These are phyloP conservation scores for Sycobia sp. DNA, from an alignment of 1,140 invertebrate species.

Conservation along the genomic window DNA sequence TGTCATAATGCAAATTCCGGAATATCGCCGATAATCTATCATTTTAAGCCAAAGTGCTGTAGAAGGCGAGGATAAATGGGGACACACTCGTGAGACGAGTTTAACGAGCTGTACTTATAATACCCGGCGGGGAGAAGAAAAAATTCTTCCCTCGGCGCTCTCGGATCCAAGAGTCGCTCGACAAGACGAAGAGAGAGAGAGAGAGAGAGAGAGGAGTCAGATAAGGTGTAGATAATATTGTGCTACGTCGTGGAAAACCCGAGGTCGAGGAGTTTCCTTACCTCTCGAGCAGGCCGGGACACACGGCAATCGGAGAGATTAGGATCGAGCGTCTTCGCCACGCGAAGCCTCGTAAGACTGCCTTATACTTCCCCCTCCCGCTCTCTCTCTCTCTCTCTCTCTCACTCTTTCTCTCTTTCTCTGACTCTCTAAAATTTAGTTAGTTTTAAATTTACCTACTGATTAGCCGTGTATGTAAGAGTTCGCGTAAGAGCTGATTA, in stretches of 20 bases:
- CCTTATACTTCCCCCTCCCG: too few relatives aligned
- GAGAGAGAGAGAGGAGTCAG: too few relatives aligned
- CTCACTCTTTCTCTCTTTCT: too few relatives aligned
- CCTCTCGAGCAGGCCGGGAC: not conserved
- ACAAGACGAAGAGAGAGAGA: not conserved
- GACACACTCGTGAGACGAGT: constrained; percentile 6
- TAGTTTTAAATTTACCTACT: too few relatives aligned
- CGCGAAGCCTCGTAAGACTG: too few relatives aligned
- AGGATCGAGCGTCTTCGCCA: not conserved
- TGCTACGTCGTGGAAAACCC: not conserved
- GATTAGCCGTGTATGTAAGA: too few relatives aligned
- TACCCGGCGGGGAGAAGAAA: constrained; percentile 5
- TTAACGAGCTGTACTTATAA: constrained; percentile 17
- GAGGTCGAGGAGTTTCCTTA: not conserved
- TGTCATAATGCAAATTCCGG: constrained; percentile 8
- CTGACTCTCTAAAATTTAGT: too few relatives aligned
- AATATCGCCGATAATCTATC: constrained; percentile 20
- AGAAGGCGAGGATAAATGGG: not conserved
- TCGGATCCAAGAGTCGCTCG: not conserved
- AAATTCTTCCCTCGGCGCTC: too few relatives aligned
- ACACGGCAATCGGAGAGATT: not conserved
- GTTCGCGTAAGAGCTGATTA: too few relatives aligned
- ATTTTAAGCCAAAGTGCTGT: not conserved
- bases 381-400: too few relatives aligned
- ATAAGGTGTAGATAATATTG: constrained; percentile 20